Conservation (phyloP, 2,888 invertebrate species). For the Ommatoiulus sabulosus region DNA sequence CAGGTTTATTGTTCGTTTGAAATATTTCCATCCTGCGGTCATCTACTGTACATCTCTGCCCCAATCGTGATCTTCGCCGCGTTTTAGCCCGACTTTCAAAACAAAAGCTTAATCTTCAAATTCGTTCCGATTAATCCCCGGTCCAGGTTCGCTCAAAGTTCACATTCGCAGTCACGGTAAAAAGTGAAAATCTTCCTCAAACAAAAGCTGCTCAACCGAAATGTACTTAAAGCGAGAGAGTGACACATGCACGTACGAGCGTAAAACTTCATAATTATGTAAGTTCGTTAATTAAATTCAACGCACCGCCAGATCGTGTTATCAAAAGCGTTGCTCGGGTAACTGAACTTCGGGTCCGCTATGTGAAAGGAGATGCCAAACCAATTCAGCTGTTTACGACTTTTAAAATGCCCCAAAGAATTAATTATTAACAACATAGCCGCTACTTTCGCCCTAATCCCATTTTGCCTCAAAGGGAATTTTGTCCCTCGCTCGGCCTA, state of each 20-base stretch:
- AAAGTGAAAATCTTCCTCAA: too few relatives aligned
- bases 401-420: constrained; percentile 29
- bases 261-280: constrained; percentile 18
- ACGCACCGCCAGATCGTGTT: constrained; percentile 34
- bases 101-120: too few relatives aligned
- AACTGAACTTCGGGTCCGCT: not conserved
- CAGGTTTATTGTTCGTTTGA: too few relatives aligned
- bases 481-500: not conserved
- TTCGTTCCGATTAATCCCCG: too few relatives aligned
- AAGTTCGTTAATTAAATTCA: constrained; percentile 27
- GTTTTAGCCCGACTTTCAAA: too few relatives aligned
- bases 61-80: too few relatives aligned
- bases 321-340: constrained; percentile 31
- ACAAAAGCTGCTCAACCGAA: too few relatives aligned
- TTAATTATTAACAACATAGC: constrained; percentile 8
- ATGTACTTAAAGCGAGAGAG: not conserved
- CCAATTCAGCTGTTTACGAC: not conserved
- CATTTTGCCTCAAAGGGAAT: constrained; percentile 29
- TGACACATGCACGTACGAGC: not conserved
- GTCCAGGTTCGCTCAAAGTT: too few relatives aligned
- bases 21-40: too few relatives aligned
- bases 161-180: too few relatives aligned
- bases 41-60: too few relatives aligned
- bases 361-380: not conserved
- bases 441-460: constrained; percentile 19